Evolutionary conservation across 2,888 invertebrate genomes (phyloP).

Genomic region (Xanthia togata): DNA sequence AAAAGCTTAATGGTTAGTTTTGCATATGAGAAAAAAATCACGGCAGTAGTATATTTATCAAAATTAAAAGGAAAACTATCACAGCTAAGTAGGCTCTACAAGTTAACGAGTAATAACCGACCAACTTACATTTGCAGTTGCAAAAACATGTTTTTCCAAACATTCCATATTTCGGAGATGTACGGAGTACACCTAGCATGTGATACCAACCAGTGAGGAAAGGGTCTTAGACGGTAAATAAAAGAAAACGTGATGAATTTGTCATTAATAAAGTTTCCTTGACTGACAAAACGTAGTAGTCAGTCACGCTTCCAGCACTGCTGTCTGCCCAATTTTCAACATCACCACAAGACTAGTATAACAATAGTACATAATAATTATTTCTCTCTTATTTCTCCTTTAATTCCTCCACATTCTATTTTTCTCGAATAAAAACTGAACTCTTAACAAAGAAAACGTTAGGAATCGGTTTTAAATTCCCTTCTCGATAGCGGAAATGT

Average conservation of each 20-base stretch:
- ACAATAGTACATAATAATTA: not conserved
- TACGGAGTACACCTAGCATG: no score
- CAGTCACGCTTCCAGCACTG: not conserved
- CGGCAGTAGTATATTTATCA: no score
- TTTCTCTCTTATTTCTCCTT: conserved; percentile 2
- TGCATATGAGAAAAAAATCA: no score
- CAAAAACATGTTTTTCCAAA: no score
- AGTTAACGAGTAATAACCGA: no score
- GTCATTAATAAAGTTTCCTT: not conserved
- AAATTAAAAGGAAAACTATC: no score
- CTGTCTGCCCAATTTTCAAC: not conserved
- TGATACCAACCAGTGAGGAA: no score
- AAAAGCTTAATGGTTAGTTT: no score
- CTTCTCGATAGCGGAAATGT: conserved; percentile 54
- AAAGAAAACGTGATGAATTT: not conserved
- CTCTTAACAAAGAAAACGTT: conserved; percentile 44
- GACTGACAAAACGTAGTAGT: not conserved
- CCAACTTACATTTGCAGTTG: no score
- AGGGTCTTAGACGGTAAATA: no score
- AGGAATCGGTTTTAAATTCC: conserved; percentile 58
- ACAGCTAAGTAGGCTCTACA: no score
- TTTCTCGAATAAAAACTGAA: conserved; percentile 21
- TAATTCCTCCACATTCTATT: conserved; percentile 28
- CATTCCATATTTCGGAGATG: no score
- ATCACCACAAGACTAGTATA: not conserved